Percentiles rank a stretch among this genome's conserved stretches.
Conservation (phyloP, 92 coral and sea anemone genomes). For the Montipora capitata region DNA sequence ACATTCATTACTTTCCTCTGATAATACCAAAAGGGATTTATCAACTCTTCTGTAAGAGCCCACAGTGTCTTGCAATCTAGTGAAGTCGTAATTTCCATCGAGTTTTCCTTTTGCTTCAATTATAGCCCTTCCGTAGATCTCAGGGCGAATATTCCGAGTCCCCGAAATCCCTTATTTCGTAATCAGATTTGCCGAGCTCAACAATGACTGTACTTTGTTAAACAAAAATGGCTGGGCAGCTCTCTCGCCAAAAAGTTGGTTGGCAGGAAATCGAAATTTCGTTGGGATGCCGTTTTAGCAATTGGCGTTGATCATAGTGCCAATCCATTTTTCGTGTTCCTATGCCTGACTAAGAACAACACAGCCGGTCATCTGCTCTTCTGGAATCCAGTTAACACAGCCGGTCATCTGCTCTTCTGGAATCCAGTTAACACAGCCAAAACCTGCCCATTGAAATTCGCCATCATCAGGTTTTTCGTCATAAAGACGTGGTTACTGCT, state of each 20-base stretch:
- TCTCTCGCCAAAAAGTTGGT: neutral
- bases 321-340: too few species aligned
- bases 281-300: neutral
- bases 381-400: neutral
- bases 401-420: neutral
- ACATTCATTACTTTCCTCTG: neutral
- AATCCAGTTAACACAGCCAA: neutral
- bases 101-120: too few species aligned
- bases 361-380: neutral
- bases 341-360: neutral
- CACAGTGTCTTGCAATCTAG: too few species aligned
- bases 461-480: neutral
- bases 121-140: neutral
- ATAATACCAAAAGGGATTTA: too few species aligned
- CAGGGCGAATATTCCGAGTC: neutral
- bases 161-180: neutral
- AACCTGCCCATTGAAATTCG: neutral
- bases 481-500: conserved; percentile 90
- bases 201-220: neutral
- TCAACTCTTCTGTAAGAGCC: too few species aligned
- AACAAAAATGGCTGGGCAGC: neutral
- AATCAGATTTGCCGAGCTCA: neutral
- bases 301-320: neutral
- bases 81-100: too few species aligned
- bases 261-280: neutral